A percentile compares a stretch with the other conserved stretches of the same genome.
phyloP scores from a whole-genome alignment of 2,113 vertebrate genomes.

The Trinectes maculatus region DNA sequence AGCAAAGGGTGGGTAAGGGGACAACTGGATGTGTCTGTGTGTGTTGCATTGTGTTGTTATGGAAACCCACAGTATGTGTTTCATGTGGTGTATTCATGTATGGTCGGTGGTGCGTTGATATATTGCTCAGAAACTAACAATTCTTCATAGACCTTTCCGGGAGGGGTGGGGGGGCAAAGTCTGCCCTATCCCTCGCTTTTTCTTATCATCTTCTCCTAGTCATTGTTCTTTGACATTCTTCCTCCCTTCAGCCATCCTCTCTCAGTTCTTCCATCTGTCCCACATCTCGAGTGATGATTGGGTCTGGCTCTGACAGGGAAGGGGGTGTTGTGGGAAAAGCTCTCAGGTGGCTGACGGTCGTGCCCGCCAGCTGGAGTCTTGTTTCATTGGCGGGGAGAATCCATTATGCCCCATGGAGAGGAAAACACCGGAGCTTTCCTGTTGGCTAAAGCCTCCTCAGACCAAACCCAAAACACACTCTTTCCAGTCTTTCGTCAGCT shows the following conservation, averaged over 20 bases:
- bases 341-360: conserved; percentile 71
- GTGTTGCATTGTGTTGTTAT: conserved; percentile 48
- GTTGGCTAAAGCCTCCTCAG: conserved; percentile 58
- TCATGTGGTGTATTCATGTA: conserved; percentile 52
- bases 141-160: conserved; percentile 37
- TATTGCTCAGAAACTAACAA: conserved; percentile 52
- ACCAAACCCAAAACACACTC: conserved; percentile 69
- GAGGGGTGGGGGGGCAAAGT: conserved; percentile 29
- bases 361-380: conserved; percentile 66
- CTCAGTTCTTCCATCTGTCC: conserved; percentile 58
- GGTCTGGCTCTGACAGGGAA: conserved; percentile 44
- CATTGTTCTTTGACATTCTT: conserved; percentile 46
- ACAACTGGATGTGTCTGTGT: conserved; percentile 26
- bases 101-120: conserved; percentile 47
- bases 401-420: conserved; percentile 77
- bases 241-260: conserved; percentile 32
- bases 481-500: conserved; percentile 79
- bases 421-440: conserved; percentile 78
- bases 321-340: conserved; percentile 70
- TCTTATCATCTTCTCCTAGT: conserved; percentile 59
- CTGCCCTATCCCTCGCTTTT: conserved; percentile 12
- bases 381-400: conserved; percentile 82
- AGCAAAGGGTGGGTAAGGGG: conserved; percentile 18
- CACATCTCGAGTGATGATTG: conserved; percentile 52
- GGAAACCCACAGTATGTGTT: conserved; percentile 31